A percentile compares a stretch with the other conserved stretches of the same genome.
These are phyloP conservation scores for Cyprinus carpio DNA, from an alignment of 2,113 vertebrate species.

Conservation along the genomic window DNA sequence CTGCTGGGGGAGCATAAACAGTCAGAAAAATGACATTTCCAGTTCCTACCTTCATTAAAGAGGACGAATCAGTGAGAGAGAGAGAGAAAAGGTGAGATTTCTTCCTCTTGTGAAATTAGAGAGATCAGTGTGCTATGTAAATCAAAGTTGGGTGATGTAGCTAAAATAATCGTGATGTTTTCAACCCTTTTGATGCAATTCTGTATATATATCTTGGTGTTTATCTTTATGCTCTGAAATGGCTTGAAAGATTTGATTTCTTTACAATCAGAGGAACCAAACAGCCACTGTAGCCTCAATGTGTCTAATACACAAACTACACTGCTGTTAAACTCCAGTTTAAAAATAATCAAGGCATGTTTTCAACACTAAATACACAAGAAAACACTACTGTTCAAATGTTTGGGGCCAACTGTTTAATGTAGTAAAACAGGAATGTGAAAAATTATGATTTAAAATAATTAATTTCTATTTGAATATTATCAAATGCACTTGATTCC, in stretches of 20 bases:
- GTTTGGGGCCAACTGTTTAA: not conserved
- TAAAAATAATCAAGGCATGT: not conserved
- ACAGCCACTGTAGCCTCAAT: not conserved
- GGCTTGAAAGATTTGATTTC: not conserved
- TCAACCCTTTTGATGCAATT: not conserved
- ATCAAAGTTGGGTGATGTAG: not conserved
- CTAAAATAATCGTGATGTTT: not conserved
- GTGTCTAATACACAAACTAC: not conserved
- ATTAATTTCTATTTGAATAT: not conserved
- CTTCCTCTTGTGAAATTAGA: not conserved
- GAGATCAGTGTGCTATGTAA: not conserved
- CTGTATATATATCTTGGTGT: not conserved
- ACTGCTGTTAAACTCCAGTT: not conserved
- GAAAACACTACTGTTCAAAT: not conserved
- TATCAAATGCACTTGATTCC: not conserved
- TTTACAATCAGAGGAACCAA: constrained; percentile 5
- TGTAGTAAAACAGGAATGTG: too few species aligned
- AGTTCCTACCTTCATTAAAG: constrained; percentile 2
- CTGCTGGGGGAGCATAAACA: not conserved
- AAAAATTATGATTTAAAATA: too few species aligned
- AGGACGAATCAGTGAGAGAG: not conserved
- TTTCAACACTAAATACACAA: not conserved
- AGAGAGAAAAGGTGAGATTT: not conserved
- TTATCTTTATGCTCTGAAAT: not conserved
- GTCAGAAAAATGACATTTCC: not conserved